A percentile compares a stretch with the other conserved stretches of the same genome.
Evolutionary conservation across 2,888 invertebrate genomes (phyloP).

Genomic region (Linnaemya tessellans): DNA sequence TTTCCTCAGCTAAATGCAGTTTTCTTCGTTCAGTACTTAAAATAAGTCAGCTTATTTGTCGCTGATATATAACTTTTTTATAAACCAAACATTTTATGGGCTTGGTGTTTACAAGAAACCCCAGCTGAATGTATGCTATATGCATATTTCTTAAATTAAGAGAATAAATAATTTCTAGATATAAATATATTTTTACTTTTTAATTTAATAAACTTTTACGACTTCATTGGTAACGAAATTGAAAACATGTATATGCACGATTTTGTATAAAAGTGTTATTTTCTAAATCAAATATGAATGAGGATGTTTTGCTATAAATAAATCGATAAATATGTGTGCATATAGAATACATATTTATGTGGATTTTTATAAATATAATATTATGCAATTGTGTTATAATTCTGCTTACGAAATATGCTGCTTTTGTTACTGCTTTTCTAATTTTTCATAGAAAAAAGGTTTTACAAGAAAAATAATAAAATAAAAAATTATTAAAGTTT

Average conservation of each 20-base stretch:
- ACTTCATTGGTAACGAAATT: constrained; percentile 1
- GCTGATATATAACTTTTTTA: not conserved
- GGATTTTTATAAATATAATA: not conserved
- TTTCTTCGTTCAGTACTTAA: too few relatives aligned
- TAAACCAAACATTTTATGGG: not conserved
- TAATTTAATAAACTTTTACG: not conserved
- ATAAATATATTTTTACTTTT: not conserved
- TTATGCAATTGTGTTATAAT: constrained; percentile 1
- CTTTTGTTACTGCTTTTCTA: constrained; percentile 48
- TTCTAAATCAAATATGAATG: not conserved
- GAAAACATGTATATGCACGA: not conserved
- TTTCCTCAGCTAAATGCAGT: too few relatives aligned
- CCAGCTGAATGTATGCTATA: not conserved
- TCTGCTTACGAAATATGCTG: constrained; percentile 32
- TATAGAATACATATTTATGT: too few relatives aligned
- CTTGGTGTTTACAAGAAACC: not conserved
- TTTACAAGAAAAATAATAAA: constrained; percentile 29
- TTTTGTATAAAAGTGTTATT: not conserved
- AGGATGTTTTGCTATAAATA: not conserved
- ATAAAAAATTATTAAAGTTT: not conserved
- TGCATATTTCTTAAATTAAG: not conserved
- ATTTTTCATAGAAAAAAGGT: constrained; percentile 23
- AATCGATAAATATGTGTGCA: not conserved
- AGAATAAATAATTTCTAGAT: not conserved
- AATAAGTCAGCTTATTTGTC: too few relatives aligned